Evolutionary conservation across 2,113 vertebrate species (phyloP).

Genomic region (Picathartes gymnocephalus): DNA sequence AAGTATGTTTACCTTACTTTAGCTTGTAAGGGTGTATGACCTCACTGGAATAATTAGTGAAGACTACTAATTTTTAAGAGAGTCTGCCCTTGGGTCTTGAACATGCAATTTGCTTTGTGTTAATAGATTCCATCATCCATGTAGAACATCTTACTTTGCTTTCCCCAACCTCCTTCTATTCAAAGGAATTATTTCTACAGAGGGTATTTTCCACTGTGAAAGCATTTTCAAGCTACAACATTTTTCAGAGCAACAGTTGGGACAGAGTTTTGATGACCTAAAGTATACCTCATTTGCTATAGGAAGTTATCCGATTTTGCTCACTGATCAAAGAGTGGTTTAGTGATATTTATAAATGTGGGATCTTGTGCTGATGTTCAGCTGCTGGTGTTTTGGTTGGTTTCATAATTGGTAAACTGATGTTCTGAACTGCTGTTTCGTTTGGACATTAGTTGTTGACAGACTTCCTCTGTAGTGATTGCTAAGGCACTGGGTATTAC

Average conservation of each 20-base stretch:
- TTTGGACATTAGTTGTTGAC: background rate
- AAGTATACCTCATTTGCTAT: background rate
- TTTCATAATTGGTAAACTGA: background rate
- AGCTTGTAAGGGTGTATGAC: background rate
- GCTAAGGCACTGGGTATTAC: background rate
- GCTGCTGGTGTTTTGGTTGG: background rate
- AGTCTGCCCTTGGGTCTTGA: background rate
- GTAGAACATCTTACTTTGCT: background rate
- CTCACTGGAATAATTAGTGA: background rate
- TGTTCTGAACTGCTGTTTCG: background rate
- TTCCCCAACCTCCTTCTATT: background rate
- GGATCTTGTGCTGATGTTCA: background rate
- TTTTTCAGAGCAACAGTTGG: background rate
- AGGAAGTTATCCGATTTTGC: background rate
- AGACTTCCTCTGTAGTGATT: background rate
- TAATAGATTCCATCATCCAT: background rate
- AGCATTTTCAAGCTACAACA: background rate
- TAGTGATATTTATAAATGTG: background rate
- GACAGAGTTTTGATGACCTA: background rate
- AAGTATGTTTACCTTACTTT: background rate
- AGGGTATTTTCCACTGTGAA: background rate
- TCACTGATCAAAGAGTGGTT: background rate
- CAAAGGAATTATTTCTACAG: background rate
- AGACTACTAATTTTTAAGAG: conserved; percentile 12
- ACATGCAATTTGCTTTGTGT: background rate